Conservation (phyloP, 2,113 vertebrate species). For the Struthio camelus region DNA sequence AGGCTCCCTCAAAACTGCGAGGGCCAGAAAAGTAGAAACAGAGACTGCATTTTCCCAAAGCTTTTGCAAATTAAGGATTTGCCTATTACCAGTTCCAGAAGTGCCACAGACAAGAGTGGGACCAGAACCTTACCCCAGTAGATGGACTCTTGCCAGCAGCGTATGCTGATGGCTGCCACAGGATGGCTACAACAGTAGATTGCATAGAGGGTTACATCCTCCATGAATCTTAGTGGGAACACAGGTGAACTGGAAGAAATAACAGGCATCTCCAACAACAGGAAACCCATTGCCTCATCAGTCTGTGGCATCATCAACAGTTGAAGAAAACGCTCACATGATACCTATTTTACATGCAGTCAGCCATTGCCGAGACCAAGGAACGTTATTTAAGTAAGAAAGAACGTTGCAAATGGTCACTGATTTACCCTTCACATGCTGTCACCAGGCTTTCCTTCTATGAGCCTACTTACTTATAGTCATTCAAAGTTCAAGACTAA, state of each 20-base stretch:
- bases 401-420: not conserved
- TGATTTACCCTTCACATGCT: not conserved
- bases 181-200: not conserved
- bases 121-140: not conserved
- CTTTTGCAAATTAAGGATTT: not conserved
- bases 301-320: not conserved
- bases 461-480: not conserved
- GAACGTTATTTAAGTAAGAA: not conserved
- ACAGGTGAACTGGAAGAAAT: not conserved
- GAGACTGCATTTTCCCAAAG: accelerated
- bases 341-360: not conserved
- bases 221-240: not conserved
- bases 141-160: not conserved
- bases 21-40: not conserved
- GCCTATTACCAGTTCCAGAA: not conserved
- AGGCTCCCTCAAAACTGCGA: not conserved
- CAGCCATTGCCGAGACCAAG: not conserved
- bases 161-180: not conserved
- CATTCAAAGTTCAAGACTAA: not conserved
- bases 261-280: not conserved
- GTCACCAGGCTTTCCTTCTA: not conserved
- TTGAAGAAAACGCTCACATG: not conserved
- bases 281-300: not conserved
- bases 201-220: accelerated
- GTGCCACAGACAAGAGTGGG: accelerated